Evolutionary conservation across 1,140 invertebrate species (phyloP), one percentile per base, ranked within the genome.

Genomic region (Drosophila leontia): DNA sequence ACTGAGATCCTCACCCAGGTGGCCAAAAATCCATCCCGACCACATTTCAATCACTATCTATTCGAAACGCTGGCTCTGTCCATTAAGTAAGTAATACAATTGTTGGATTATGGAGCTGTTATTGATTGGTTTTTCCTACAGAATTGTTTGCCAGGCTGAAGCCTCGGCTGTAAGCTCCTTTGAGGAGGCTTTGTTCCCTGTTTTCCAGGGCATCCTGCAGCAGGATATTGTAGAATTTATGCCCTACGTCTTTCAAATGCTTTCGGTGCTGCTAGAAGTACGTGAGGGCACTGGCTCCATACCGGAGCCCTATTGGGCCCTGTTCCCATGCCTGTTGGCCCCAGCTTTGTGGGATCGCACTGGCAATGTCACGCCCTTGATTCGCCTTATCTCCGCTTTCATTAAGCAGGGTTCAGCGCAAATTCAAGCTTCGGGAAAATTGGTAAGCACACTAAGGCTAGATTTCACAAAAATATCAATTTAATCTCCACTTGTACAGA

Each of bases 221-320:
- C 96, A 98, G 93, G 98, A 99, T 93, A 96, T 99, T 58, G 96
- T 98, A 94, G 98, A 99, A 94, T 99, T 99, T 94, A 96, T 99
- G 93, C 98, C 98, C 1, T 99, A 99, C 93, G 97, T 98, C 39
- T 99, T 99, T 93, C 98, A 99, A 97, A 96, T 99, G 91, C 93
- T 99, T 37, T 98, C 98, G 0, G 94, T 99, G 7, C 93, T 99
- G 37, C 94, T 99, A 91, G 98, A 99, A 93, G 93, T 98, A 60
- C 96, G 97, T 69, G 93, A 94, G 11, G 69, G 88, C 59, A 78
- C 72, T 29, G 93, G 79, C 13, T 78, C 92, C 11, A 94, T 97
- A 63, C 95, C 97, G 1, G 96, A 97, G 50, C 94, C 97, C 0
- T 99, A 99, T 93, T 96, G 98, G 94, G 95, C 95, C 7, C 93